Percentiles rank a stretch among this genome's conserved stretches.
Conservation (phyloP, 2,888 invertebrate species). For the Lomographa bimaculata region DNA sequence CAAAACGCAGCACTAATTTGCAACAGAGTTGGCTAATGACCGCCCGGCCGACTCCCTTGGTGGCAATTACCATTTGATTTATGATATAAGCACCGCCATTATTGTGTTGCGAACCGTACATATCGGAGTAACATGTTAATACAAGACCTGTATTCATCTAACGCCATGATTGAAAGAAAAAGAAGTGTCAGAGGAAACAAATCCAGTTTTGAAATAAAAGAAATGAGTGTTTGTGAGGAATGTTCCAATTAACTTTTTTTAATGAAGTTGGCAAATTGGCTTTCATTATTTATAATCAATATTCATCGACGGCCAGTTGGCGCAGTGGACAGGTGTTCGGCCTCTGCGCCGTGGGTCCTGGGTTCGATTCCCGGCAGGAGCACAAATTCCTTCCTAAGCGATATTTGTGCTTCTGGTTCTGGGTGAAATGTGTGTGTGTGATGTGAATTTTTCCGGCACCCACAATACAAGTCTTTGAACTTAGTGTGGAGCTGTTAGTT, state of each 20-base stretch:
- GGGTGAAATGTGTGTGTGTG: too few relatives aligned
- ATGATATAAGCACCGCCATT: slow-evolving; percentile 55
- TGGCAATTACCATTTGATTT: slow-evolving; percentile 67
- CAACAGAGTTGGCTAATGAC: slow-evolving; percentile 43
- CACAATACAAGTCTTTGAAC: too few relatives aligned
- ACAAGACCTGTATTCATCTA: slow-evolving; percentile 33
- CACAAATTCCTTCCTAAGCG: too few relatives aligned
- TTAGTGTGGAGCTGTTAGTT: too few relatives aligned
- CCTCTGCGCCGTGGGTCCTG: too few relatives aligned
- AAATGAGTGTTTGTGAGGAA: not conserved
- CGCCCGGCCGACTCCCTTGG: slow-evolving; percentile 35
- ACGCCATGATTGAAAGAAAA: slow-evolving; percentile 30
- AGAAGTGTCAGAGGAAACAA: slow-evolving; percentile 5
- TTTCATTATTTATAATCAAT: too few relatives aligned
- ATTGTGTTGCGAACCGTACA: slow-evolving; percentile 38
- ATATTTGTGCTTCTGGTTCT: too few relatives aligned
- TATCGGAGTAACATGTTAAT: slow-evolving; percentile 61
- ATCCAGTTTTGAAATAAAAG: slow-evolving; percentile 7
- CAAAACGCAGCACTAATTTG: slow-evolving; percentile 41
- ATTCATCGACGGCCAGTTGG: too few relatives aligned
- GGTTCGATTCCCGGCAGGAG: too few relatives aligned
- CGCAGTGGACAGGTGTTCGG: too few relatives aligned
- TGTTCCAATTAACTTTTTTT: not conserved
- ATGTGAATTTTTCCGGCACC: too few relatives aligned
- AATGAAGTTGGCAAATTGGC: too few relatives aligned